These are phyloP conservation scores for Istiophorus platypterus DNA, from an alignment of 2,113 vertebrate genomes.

Conservation along the genomic window DNA sequence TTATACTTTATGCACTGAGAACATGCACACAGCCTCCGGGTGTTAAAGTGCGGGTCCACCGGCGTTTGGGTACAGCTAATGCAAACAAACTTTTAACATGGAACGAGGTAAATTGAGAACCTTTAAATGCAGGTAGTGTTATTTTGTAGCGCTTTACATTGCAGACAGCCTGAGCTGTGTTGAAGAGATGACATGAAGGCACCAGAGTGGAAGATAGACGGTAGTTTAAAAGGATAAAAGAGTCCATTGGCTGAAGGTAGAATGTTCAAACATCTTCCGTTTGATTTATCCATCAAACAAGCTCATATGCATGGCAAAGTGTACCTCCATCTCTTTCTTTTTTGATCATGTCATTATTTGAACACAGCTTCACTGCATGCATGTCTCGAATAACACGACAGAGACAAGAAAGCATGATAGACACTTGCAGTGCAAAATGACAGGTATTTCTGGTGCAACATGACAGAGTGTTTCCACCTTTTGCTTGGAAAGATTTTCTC, in stretches of 20 bases:
- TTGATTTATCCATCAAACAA: constrained; percentile 77
- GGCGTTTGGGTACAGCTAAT: not conserved
- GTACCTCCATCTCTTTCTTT: constrained; percentile 55
- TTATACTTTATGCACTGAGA: constrained; percentile 48
- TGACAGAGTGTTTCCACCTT: constrained; percentile 69
- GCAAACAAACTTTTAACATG: constrained; percentile 28
- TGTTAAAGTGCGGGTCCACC: constrained; percentile 43
- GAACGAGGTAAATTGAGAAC: constrained; percentile 28
- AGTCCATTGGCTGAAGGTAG: constrained; percentile 71
- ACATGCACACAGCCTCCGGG: constrained; percentile 22
- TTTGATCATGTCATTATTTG: constrained; percentile 80
- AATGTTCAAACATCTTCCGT: constrained; percentile 74
- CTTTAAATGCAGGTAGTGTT: constrained; percentile 45
- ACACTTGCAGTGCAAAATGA: constrained; percentile 67
- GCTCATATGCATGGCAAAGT: constrained; percentile 76
- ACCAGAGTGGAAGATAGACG: constrained; percentile 70
- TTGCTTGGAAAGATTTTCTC: constrained; percentile 54
- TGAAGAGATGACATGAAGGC: constrained; percentile 67
- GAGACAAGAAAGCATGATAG: constrained; percentile 70
- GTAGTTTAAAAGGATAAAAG: constrained; percentile 78
- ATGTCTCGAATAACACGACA: constrained; percentile 67
- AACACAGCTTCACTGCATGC: constrained; percentile 58
- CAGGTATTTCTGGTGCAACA: constrained; percentile 73
- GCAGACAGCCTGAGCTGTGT: constrained; percentile 60
- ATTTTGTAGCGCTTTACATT: constrained; percentile 49